These are phyloP conservation scores for Vireo altiloquus DNA, from an alignment of 2,113 vertebrate species.

Conservation along the genomic window DNA sequence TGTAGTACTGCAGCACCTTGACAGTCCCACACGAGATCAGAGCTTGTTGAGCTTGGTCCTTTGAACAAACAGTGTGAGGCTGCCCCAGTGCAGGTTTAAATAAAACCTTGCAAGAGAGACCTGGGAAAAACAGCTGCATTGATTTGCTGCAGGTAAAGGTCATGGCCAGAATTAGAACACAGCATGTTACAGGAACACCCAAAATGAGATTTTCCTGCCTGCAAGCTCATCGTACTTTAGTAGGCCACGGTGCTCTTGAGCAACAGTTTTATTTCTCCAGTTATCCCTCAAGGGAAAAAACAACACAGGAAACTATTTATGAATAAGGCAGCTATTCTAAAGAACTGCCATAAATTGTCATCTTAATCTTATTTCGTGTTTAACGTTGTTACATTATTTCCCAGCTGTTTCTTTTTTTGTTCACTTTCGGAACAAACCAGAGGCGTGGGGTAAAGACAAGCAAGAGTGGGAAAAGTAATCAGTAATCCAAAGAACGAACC, in stretches of 20 bases:
- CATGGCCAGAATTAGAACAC: background rate
- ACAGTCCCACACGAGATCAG: background rate
- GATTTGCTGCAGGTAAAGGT: background rate
- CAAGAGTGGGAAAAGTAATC: background rate
- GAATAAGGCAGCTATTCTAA: background rate
- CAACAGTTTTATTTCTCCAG: background rate
- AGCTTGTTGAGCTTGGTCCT: background rate
- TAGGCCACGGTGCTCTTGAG: background rate
- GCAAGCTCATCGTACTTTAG: background rate
- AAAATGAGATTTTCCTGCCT: background rate
- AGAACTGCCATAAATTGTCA: background rate
- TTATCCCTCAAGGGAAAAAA: background rate
- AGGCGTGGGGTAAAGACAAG: fast-evolving
- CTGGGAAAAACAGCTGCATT: background rate
- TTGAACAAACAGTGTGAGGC: background rate
- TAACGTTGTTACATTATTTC: background rate
- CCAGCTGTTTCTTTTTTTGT: background rate
- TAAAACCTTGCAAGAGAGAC: background rate
- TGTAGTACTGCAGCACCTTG: background rate
- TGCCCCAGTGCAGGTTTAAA: background rate
- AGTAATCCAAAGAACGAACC: background rate
- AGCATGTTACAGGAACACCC: background rate
- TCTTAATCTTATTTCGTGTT: background rate
- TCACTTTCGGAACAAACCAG: background rate
- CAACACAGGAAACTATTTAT: background rate